Percentiles rank a stretch among this genome's conserved stretches.
phyloP scores from a whole-genome alignment of 2,797 vertebrate genomes.

The Coendou prehensilis region DNA sequence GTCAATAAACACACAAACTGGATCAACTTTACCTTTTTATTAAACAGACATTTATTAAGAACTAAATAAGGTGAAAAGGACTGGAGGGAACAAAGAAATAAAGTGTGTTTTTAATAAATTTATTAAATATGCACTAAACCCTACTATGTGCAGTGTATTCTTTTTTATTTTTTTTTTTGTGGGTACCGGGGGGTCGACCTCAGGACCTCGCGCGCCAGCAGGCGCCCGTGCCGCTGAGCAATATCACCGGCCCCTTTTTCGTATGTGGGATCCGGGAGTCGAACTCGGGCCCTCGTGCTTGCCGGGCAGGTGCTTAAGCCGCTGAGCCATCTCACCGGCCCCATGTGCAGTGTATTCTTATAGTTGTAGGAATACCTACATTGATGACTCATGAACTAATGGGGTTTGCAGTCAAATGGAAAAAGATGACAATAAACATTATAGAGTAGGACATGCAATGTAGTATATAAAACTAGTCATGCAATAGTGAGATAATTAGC shows the following conservation, averaged over 20 bases:
- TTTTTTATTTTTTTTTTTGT: no score
- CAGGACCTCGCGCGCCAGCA: no score
- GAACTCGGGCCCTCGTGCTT: no score
- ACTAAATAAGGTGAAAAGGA: neutral
- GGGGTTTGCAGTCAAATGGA: neutral
- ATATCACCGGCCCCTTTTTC: no score
- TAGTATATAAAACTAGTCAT: neutral
- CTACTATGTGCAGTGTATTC: neutral
- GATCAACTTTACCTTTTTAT: neutral
- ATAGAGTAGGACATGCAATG: neutral
- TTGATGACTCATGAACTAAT: no score
- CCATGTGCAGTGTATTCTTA: no score
- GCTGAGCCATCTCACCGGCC: no score
- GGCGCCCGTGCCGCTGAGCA: no score
- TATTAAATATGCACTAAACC: neutral
- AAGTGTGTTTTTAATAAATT: neutral
- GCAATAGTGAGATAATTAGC: neutral
- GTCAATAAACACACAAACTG: neutral
- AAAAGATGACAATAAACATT: neutral
- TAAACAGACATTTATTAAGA: neutral
- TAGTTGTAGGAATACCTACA: neutral
- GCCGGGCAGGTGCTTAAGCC: no score
- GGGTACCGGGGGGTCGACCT: no score
- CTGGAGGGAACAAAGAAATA: neutral
- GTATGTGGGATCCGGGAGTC: no score